Evolutionary conservation across 2,888 invertebrate species (phyloP).

Genomic region (Lithophane ornitopus): DNA sequence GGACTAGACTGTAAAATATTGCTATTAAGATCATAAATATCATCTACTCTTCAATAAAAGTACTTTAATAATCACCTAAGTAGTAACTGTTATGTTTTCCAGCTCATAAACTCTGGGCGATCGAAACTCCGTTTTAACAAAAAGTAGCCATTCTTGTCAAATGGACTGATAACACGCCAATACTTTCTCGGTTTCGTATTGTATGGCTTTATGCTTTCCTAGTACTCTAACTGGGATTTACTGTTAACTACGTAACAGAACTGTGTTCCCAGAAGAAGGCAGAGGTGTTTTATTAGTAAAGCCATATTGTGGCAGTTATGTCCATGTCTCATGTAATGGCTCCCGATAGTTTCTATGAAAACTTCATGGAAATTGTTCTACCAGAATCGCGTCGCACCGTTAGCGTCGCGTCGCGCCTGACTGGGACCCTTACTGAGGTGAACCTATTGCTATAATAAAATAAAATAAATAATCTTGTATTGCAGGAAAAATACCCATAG

Average conservation of each 20-base stretch:
- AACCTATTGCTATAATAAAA: too few species aligned
- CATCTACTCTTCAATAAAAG: slow-evolving; percentile 4
- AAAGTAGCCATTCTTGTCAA: slow-evolving; percentile 71
- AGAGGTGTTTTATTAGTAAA: too few species aligned
- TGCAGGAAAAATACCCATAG: too few species aligned
- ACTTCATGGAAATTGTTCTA: too few species aligned
- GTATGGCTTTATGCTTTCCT: slow-evolving; percentile 36
- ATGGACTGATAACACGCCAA: slow-evolving; percentile 75
- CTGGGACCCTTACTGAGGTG: too few species aligned
- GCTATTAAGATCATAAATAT: not conserved
- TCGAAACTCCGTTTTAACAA: slow-evolving; percentile 75
- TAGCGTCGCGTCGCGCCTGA: too few species aligned
- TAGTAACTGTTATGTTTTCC: slow-evolving; percentile 58
- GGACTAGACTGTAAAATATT: not conserved
- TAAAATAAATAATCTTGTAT: too few species aligned
- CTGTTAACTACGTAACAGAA: slow-evolving; percentile 5
- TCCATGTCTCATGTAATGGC: too few species aligned
- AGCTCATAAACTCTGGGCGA: slow-evolving; percentile 74
- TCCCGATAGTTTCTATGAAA: too few species aligned
- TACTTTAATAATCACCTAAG: slow-evolving; percentile 33
- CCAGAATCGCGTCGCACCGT: too few species aligned
- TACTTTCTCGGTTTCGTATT: slow-evolving; percentile 64
- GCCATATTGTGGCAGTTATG: too few species aligned
- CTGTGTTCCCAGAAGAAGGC: too few species aligned
- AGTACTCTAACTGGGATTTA: slow-evolving; percentile 31